These are phyloP conservation scores for Acronicta aceris DNA, from an alignment of 2,888 invertebrate species.

Conservation along the genomic window DNA sequence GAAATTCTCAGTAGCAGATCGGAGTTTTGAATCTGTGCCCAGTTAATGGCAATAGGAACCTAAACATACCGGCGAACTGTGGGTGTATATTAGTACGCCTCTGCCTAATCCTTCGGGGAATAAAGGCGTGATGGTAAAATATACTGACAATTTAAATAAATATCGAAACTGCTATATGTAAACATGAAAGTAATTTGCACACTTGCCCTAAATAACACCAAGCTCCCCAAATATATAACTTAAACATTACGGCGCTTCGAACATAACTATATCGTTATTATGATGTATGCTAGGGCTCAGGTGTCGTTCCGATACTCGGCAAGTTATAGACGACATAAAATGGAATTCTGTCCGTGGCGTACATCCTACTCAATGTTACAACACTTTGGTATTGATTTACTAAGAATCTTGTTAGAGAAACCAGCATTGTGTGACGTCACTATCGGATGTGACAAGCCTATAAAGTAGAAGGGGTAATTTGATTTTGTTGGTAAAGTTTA, in stretches of 20 bases:
- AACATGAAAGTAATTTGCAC: background rate
- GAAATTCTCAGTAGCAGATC: too few species aligned
- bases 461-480: background rate
- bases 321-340: slow-evolving; percentile 62
- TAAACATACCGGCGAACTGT: too few species aligned
- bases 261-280: slow-evolving; percentile 51
- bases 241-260: slow-evolving; percentile 5
- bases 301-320: slow-evolving; percentile 50
- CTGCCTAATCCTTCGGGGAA: too few species aligned
- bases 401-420: slow-evolving; percentile 40
- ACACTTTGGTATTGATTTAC: slow-evolving; percentile 50
- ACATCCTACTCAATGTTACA: slow-evolving; percentile 34
- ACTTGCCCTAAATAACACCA: slow-evolving; percentile 4
- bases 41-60: too few species aligned
- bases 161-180: background rate
- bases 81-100: too few species aligned
- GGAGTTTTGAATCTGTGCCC: too few species aligned
- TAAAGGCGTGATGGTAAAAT: too few species aligned
- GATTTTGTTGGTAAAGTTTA: background rate
- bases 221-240: slow-evolving; percentile 5
- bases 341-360: slow-evolving; percentile 47
- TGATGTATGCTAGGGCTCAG: slow-evolving; percentile 55
- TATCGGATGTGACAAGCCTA: slow-evolving; percentile 2
- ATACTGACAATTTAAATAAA: too few species aligned
- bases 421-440: slow-evolving; percentile 7